Base-by-base conservation (phyloP, 2,113 vertebrate genomes). In the Brachirus orientalis region DNA sequence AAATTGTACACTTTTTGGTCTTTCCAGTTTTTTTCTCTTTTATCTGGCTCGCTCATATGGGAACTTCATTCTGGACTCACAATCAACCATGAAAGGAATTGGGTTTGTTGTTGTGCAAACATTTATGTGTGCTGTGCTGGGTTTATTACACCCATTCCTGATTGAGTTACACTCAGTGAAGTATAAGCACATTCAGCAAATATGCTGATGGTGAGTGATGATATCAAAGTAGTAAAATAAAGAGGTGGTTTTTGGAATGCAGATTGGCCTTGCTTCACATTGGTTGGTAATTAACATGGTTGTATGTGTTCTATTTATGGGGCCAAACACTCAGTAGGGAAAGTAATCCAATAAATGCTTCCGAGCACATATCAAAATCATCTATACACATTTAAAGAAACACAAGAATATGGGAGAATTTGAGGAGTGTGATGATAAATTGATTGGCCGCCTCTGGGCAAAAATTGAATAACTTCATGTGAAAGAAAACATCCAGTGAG, bases 71-170 rank as follows among this genome's bases (percentile, higher is more conserved):
- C 37, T 48, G 50, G 66, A 53, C 12, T 22, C 7, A 22, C 22
- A 53, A 17, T 73, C 10, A 7, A 28, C 52, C 33, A 64, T 70
- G 51, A 89, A 80, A 74, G 64, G 41, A 65, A 28, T 50, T 35
- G 20, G 44, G 20, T 38, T 59, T 78, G 79, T 80, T 81, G 63
- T 55, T 75, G 63, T 58, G 60, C 73, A 83, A 86, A 77, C 70
- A 43, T 50, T 55, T 58, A 38, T 69, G 66, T 79, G 63, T 77
- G 58, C 33, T 0, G 54, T 65, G 44, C 19, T 1, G 37, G 17
- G 13, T 79, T 77, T 75, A 69, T 82, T 71, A 53, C 66, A 56
- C 56, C 47, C 41, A 43, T 59, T n/a, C 35, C 50, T 51, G 7
- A 48, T 69, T 14, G 19, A 46, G 46, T 56, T 28, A 61, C 33